These are phyloP conservation scores for Ifrita kowaldi DNA, from an alignment of 2,113 vertebrate genomes.

Conservation along the genomic window DNA sequence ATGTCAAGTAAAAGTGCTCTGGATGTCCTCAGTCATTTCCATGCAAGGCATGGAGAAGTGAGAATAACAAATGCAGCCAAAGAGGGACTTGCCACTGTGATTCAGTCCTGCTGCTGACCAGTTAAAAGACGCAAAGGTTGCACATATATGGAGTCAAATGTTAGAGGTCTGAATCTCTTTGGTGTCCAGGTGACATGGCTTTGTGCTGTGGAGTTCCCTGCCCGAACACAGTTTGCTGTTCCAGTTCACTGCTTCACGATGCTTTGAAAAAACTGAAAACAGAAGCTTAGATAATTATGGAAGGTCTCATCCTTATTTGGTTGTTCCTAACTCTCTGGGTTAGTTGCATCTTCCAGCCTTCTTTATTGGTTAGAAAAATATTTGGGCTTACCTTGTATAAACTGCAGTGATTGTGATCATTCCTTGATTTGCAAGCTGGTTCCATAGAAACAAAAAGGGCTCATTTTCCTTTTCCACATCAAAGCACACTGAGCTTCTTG, in stretches of 20 bases:
- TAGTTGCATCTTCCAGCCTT: background rate
- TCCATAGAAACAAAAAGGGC: background rate
- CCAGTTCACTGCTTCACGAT: background rate
- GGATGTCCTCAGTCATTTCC: background rate
- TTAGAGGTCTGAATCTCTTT: background rate
- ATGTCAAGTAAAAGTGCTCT: background rate
- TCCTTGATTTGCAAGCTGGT: background rate
- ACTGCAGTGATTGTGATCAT: background rate
- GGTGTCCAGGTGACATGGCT: background rate
- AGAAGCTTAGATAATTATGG: background rate
- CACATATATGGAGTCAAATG: background rate
- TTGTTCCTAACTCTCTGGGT: background rate
- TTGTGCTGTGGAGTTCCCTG: background rate
- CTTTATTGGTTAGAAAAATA: background rate
- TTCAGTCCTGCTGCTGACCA: background rate
- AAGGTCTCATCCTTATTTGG: background rate
- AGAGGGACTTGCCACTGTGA: background rate
- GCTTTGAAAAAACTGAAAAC: background rate
- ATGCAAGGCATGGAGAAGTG: background rate
- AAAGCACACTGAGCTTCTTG: constrained; percentile 48
- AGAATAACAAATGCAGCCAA: background rate
- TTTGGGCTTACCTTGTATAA: background rate
- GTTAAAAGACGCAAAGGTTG: background rate
- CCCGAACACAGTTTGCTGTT: background rate
- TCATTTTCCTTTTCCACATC: constrained; percentile 42